These are phyloP conservation scores for Aplysia californica DNA, from an alignment of 1,140 invertebrate genomes.

Conservation along the genomic window DNA sequence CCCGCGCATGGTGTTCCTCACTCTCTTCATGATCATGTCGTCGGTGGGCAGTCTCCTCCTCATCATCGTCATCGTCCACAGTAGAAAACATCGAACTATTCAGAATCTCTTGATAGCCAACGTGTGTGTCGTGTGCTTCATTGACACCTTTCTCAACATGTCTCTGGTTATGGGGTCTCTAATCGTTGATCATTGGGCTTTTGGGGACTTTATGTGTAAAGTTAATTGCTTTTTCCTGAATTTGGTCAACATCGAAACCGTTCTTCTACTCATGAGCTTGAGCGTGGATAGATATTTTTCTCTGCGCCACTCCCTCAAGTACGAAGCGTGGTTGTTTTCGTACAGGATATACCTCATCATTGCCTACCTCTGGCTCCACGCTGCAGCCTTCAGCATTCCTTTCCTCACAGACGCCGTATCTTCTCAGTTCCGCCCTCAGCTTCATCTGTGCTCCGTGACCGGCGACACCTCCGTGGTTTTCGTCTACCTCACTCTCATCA, in stretches of 20 bases:
- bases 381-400: constrained; percentile 50
- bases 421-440: constrained; percentile 27
- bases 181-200: constrained; percentile 44
- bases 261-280: constrained; percentile 44
- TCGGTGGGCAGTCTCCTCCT: constrained; percentile 51
- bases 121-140: constrained; percentile 48
- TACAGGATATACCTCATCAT: constrained; percentile 40
- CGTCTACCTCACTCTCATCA: constrained; percentile 34
- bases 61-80: constrained; percentile 46
- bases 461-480: constrained; percentile 43
- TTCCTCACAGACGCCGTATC: constrained; percentile 41
- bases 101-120: constrained; percentile 55
- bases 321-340: constrained; percentile 39
- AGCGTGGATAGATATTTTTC: constrained; percentile 50
- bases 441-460: constrained; percentile 44
- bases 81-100: constrained; percentile 36
- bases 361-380: constrained; percentile 50
- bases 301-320: constrained; percentile 38
- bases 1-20: constrained; percentile 49
- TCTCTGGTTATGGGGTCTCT: constrained; percentile 68
- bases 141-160: constrained; percentile 59
- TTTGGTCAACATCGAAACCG: constrained; percentile 42
- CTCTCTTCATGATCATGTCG: constrained; percentile 50
- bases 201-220: constrained; percentile 45
- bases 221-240: constrained; percentile 55